Evolutionary conservation across 2,888 invertebrate species (phyloP).

Genomic region (Drosophila nigritarsus): DNA sequence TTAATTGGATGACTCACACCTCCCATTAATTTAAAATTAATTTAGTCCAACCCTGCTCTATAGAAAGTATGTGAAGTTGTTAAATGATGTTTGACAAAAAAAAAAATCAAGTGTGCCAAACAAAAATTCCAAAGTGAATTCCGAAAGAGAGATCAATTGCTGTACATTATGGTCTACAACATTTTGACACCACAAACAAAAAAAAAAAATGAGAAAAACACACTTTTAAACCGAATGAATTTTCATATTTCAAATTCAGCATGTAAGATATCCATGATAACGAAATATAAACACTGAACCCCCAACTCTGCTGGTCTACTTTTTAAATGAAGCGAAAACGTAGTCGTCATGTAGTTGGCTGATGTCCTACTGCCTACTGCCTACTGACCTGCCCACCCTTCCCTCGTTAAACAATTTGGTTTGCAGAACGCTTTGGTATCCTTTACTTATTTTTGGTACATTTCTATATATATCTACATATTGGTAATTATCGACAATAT

Average conservation of each 20-base stretch:
- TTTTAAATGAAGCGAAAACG: constrained; percentile 26
- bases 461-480: not conserved
- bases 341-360: constrained; percentile 16
- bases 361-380: constrained; percentile 12
- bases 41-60: constrained; percentile 78
- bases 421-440: constrained; percentile 34
- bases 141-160: constrained; percentile 57
- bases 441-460: constrained; percentile 6
- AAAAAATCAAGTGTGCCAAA: constrained; percentile 55
- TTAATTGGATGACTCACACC: constrained; percentile 74
- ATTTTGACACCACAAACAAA: constrained; percentile 43
- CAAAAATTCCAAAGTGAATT: constrained; percentile 57
- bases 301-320: constrained; percentile 44
- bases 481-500: constrained; percentile 52
- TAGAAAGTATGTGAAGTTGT: constrained; percentile 76
- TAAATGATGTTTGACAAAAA: constrained; percentile 62
- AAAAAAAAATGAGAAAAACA: constrained; percentile 33
- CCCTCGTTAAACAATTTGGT: constrained; percentile 38
- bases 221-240: constrained; percentile 39
- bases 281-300: constrained; percentile 77
- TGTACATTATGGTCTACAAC: constrained; percentile 77
- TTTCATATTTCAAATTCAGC: constrained; percentile 74
- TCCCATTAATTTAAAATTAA: constrained; percentile 75
- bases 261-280: constrained; percentile 76
- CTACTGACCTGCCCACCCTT: constrained; percentile 25